phyloP scores from a whole-genome alignment of 2,113 vertebrate genomes.

The zebrafish (Danio rerio) region DNA sequence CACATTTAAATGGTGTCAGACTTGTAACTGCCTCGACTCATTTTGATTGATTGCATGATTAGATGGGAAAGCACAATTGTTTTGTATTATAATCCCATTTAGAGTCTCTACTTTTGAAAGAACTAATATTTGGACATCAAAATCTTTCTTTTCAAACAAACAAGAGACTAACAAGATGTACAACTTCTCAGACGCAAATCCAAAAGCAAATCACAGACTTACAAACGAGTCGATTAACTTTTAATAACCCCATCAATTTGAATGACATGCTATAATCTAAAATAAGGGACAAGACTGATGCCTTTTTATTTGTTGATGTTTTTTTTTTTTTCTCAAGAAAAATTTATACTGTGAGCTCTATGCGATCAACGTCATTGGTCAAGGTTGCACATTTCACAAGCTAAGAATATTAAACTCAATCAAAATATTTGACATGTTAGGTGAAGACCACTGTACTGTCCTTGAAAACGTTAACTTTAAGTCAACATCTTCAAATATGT shows the following conservation, averaged over 20 bases:
- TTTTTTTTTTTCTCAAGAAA: background rate
- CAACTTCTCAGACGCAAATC: constrained; percentile 54
- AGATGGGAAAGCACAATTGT: background rate
- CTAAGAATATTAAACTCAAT: background rate
- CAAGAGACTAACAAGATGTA: background rate
- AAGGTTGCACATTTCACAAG: background rate
- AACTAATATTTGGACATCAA: background rate
- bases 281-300: background rate
- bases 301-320: background rate
- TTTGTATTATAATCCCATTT: background rate
- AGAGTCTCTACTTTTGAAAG: background rate
- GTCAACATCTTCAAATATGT: background rate
- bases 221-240: constrained; percentile 27
- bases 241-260: constrained; percentile 26
- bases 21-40: background rate
- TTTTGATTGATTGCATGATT: constrained; percentile 5
- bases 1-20: constrained; percentile 23
- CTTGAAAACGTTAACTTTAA: background rate
- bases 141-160: background rate
- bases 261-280: constrained; percentile 39
- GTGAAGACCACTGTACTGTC: background rate
- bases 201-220: constrained; percentile 18
- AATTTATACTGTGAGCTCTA: background rate
- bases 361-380: background rate
- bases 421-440: background rate